A percentile compares a stretch with the other conserved stretches of the same genome.
Evolutionary conservation across 2,113 vertebrate genomes (phyloP).

Genomic region (Corvus cornix): DNA sequence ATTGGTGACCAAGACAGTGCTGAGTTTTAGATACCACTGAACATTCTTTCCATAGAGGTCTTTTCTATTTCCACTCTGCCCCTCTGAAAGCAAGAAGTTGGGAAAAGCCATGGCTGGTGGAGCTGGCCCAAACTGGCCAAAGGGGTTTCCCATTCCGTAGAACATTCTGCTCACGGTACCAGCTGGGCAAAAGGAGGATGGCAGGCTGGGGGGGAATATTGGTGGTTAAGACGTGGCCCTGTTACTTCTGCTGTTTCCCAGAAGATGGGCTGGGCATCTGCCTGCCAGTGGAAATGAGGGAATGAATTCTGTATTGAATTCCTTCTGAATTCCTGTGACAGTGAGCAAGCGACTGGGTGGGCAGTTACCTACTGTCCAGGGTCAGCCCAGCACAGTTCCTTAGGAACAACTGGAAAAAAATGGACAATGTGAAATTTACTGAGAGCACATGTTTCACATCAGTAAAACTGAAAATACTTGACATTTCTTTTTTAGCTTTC

Average conservation of each 20-base stretch:
- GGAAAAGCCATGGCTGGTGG: fast-evolving
- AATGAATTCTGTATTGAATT: not conserved
- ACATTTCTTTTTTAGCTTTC: not conserved
- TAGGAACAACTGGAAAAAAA: not conserved
- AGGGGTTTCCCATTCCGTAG: not conserved
- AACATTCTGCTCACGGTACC: fast-evolving
- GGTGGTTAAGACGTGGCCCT: not conserved
- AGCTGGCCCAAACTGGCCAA: not conserved
- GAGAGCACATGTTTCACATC: not conserved
- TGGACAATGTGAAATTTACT: not conserved
- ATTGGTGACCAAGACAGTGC: not conserved
- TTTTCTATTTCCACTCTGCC: not conserved
- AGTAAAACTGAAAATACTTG: not conserved
- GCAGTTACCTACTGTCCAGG: fast-evolving
- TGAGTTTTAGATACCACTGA: not conserved
- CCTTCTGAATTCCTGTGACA: not conserved
- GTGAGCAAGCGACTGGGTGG: fast-evolving
- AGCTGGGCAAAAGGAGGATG: not conserved
- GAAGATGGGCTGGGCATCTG: not conserved
- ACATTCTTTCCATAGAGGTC: not conserved
- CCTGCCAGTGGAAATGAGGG: not conserved
- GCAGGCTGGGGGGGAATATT: fast-evolving
- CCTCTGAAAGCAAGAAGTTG: not conserved
- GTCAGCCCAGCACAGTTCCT: not conserved
- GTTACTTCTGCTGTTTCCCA: not conserved